phyloP scores from a whole-genome alignment of 2,797 vertebrate species.

The Phaenicophaeus curvirostris region DNA sequence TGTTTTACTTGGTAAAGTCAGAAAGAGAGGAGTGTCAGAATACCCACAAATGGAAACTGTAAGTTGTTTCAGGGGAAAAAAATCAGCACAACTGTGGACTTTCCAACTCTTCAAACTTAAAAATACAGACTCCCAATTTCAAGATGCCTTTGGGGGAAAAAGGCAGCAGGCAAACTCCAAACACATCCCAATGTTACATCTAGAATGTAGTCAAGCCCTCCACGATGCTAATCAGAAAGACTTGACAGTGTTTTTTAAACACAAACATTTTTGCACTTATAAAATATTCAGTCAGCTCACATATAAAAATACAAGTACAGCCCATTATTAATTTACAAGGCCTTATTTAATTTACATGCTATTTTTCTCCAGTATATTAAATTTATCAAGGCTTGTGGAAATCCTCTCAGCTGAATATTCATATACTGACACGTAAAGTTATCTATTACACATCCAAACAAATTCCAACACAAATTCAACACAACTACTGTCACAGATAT shows the following conservation, averaged over 20 bases:
- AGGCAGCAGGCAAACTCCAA: not conserved
- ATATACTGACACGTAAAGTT: not conserved
- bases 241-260: not conserved
- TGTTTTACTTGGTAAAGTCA: not conserved
- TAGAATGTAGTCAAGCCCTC: not conserved
- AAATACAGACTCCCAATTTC: not conserved
- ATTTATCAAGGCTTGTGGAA: slow-evolving; percentile 24
- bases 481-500: not conserved
- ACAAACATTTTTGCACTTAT: slow-evolving; percentile 49
- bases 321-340: slow-evolving; percentile 59
- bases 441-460: not conserved
- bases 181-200: not conserved
- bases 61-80: not conserved
- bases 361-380: slow-evolving; percentile 43
- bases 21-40: not conserved
- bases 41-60: not conserved
- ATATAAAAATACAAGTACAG: slow-evolving; percentile 20
- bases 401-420: slow-evolving; percentile 36
- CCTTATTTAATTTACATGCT: slow-evolving; percentile 42
- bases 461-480: not conserved
- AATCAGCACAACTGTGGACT: not conserved
- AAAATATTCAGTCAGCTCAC: slow-evolving; percentile 51
- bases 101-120: not conserved
- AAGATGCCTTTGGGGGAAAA: not conserved
- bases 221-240: not conserved